Percentiles rank a stretch among this genome's conserved stretches.
phyloP scores from a whole-genome alignment of 2,797 vertebrate species.

The Poeciliopsis gracilis region DNA sequence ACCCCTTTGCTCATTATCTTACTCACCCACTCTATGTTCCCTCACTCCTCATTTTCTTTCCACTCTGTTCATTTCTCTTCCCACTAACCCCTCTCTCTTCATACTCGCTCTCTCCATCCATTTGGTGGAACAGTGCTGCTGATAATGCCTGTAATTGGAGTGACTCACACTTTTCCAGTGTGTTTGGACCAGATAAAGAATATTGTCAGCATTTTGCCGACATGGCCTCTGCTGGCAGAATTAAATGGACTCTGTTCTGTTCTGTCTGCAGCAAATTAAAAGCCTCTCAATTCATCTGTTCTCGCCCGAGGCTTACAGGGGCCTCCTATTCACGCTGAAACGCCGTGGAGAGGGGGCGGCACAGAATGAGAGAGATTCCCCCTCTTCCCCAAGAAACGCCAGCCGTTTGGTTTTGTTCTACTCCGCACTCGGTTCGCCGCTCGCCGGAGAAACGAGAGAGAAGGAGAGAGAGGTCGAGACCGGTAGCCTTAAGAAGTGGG shows the following conservation, averaged over 20 bases:
- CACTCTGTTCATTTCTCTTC: constrained; percentile 56
- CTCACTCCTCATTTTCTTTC: constrained; percentile 62
- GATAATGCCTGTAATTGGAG: constrained; percentile 86
- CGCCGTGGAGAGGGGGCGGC: constrained; percentile 52
- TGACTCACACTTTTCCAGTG: constrained; percentile 82
- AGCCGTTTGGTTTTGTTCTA: constrained; percentile 56
- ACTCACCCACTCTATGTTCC: constrained; percentile 48
- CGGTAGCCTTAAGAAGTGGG: constrained; percentile 47
- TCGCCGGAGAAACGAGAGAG: constrained; percentile 27
- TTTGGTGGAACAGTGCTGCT: constrained; percentile 74
- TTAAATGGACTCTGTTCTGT: constrained; percentile 83
- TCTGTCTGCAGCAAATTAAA: constrained; percentile 82
- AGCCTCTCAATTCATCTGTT: constrained; percentile 83
- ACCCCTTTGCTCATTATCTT: constrained; percentile 61
- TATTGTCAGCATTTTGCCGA: constrained; percentile 79
- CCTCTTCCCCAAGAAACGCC: constrained; percentile 57
- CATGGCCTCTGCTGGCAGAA: constrained; percentile 82
- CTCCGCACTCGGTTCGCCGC: constrained; percentile 38
- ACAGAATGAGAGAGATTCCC: constrained; percentile 60
- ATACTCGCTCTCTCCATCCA: constrained; percentile 68
- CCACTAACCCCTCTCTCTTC: constrained; percentile 61
- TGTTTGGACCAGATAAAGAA: constrained; percentile 86
- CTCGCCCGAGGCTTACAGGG: constrained; percentile 76
- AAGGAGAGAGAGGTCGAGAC: constrained; percentile 52
- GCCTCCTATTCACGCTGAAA: constrained; percentile 76